Conservation (phyloP, 2,888 invertebrate genomes). For the Drosophila parthenogenetica region DNA sequence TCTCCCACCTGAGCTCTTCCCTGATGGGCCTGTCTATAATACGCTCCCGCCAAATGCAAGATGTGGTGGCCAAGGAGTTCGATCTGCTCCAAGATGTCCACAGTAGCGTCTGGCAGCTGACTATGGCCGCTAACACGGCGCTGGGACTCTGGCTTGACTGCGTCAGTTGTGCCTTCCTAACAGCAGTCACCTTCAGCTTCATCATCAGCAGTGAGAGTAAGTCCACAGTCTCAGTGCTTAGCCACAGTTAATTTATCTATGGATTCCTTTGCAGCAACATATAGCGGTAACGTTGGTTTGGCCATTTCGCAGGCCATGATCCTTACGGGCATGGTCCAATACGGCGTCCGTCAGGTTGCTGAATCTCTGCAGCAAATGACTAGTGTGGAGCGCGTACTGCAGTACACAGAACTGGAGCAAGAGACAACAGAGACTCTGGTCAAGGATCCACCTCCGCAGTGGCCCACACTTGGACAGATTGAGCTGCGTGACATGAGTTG, state of each 20-base stretch:
- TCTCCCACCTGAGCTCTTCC: constrained; percentile 95
- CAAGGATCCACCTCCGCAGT: constrained; percentile 87
- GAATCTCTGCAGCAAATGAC: constrained; percentile 90
- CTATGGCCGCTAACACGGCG: constrained; percentile 85
- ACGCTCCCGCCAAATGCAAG: constrained; percentile 90
- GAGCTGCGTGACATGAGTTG: constrained; percentile 87
- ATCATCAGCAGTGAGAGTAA: constrained; percentile 87
- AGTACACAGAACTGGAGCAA: constrained; percentile 90
- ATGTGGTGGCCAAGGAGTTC: constrained; percentile 90
- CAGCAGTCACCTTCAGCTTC: constrained; percentile 88
- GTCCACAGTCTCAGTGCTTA: constrained; percentile 43
- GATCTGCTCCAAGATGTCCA: constrained; percentile 89
- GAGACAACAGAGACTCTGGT: constrained; percentile 84
- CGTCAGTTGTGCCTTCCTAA: constrained; percentile 89
- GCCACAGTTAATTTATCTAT: not conserved
- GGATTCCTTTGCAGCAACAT: constrained; percentile 77
- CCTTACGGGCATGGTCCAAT: constrained; percentile 90
- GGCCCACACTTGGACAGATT: constrained; percentile 89
- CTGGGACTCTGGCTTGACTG: constrained; percentile 92
- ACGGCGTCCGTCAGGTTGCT: constrained; percentile 89
- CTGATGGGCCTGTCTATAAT: constrained; percentile 95
- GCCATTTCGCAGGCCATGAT: constrained; percentile 89
- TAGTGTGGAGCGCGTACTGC: constrained; percentile 90
- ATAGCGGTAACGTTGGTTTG: constrained; percentile 90
- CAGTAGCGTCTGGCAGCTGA: constrained; percentile 84